A percentile compares a stretch with the other conserved stretches of the same genome.
Conservation (phyloP, 2,113 vertebrate species). For the Oceanodroma tethys region DNA sequence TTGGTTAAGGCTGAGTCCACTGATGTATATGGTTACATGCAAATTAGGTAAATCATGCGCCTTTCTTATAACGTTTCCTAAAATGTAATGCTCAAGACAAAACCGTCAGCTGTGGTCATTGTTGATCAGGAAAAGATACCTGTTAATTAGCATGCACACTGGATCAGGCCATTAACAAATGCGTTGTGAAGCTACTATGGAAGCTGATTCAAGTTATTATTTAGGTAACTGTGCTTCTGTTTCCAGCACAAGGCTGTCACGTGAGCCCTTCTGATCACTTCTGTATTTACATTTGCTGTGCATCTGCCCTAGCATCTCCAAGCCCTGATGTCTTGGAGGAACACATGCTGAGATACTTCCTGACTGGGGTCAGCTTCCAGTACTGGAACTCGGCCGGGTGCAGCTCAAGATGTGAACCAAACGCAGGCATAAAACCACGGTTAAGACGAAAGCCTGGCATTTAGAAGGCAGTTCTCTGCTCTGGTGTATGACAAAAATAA, state of each 20-base stretch:
- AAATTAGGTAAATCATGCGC: background rate
- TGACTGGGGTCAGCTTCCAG: background rate
- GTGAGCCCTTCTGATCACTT: background rate
- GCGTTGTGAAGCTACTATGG: background rate
- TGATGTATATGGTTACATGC: background rate
- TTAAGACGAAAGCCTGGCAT: background rate
- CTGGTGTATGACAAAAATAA: background rate
- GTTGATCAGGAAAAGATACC: background rate
- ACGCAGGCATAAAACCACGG: background rate
- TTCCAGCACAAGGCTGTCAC: background rate
- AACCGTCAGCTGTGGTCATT: background rate
- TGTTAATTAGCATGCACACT: background rate
- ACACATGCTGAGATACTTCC: background rate
- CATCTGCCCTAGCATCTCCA: background rate
- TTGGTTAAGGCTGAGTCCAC: background rate
- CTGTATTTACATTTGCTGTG: slow-evolving; percentile 13
- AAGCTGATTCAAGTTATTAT: background rate
- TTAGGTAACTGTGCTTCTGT: background rate
- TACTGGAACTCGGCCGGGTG: background rate
- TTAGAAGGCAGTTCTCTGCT: background rate
- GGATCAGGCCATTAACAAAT: background rate
- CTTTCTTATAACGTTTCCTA: background rate
- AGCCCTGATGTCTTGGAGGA: background rate
- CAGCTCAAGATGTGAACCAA: slow-evolving; percentile 3
- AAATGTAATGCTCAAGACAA: background rate